Evolutionary conservation across 2,797 vertebrate species (phyloP), one percentile per base, ranked within the genome.

Genomic region (Labeo calbasu): DNA sequence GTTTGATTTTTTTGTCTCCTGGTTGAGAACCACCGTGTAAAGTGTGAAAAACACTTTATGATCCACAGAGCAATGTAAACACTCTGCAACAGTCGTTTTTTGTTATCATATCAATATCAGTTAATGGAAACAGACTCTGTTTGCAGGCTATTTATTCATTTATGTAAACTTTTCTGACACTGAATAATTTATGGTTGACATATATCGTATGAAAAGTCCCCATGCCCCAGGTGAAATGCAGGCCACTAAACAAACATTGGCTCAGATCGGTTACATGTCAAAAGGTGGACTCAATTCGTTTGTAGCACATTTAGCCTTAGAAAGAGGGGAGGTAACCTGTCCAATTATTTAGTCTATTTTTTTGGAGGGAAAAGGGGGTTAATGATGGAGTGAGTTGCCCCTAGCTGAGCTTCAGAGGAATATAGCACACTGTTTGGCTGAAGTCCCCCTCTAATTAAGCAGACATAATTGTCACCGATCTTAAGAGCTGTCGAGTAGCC

Each of bases 371-470:
- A 53, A 85, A 43, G 13, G 81, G 57, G 73, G 78, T 76, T 72
- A 73, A 86, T 88, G 68, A 87, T 63, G 40, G 82, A 84, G 73
- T 73, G 43, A 48, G 25, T 12, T 9, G 15, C n/a, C 65, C 51
- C 36, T 50, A 7, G 70, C 69, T 59, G 61, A 46, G 78, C 48
- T 82, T 82, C 59, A 40, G 79, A 68, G 65, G 65, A 78, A 59
- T 70, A 55, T 72, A 65, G 46, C 40, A 14, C 43, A 13, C 15
- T 32, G 57, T 53, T 75, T 84, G 80, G 80, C 71, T 61, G 81
- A 84, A 81, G 19, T 77, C 73, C 83, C 57, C 50, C 78, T 51
- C 69, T 86, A 85, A 89, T 90, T 91, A 86, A 83, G 71, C 77
- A 50, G 77, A 68, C 23, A 7, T 85, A 88, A 88, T 88, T 84